Evolutionary conservation across 2,888 invertebrate species (phyloP).

Genomic region (Gisinianus flammeolus): DNA sequence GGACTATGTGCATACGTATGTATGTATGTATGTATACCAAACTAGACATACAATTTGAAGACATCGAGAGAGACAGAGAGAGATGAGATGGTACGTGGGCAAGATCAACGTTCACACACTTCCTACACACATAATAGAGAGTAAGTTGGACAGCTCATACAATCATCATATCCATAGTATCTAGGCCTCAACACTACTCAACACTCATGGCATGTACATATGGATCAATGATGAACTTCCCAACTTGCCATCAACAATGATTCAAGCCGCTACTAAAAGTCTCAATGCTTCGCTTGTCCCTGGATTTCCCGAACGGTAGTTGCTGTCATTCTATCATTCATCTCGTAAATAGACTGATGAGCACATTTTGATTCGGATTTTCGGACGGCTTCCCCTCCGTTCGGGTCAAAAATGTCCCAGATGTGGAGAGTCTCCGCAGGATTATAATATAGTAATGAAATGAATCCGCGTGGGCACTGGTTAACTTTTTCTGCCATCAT

Average conservation of each 20-base stretch:
- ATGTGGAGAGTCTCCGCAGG: constrained; percentile 28
- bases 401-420: constrained; percentile 29
- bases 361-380: not conserved
- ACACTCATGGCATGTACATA: not conserved
- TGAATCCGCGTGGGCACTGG: constrained; percentile 55
- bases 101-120: constrained; percentile 2
- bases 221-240: constrained; percentile 9
- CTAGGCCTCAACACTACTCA: not conserved
- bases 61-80: too few relatives aligned
- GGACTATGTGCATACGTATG: too few relatives aligned
- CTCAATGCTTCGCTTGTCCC: not conserved
- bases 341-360: constrained; percentile 11
- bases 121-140: not conserved
- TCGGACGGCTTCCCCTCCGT: not conserved
- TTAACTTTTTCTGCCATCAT: constrained; percentile 41
- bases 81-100: not conserved
- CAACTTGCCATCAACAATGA: constrained; percentile 25
- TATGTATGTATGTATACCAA: too few relatives aligned
- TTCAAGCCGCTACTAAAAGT: constrained; percentile 34
- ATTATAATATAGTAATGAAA: constrained; percentile 35
- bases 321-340: constrained; percentile 9
- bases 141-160: too few relatives aligned
- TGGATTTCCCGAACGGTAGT: not conserved
- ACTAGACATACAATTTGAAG: too few relatives aligned
- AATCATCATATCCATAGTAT: too few relatives aligned